A percentile compares a stretch with the other conserved stretches of the same genome.
Conservation (phyloP, 2,113 vertebrate genomes). For the Gallinago media region DNA sequence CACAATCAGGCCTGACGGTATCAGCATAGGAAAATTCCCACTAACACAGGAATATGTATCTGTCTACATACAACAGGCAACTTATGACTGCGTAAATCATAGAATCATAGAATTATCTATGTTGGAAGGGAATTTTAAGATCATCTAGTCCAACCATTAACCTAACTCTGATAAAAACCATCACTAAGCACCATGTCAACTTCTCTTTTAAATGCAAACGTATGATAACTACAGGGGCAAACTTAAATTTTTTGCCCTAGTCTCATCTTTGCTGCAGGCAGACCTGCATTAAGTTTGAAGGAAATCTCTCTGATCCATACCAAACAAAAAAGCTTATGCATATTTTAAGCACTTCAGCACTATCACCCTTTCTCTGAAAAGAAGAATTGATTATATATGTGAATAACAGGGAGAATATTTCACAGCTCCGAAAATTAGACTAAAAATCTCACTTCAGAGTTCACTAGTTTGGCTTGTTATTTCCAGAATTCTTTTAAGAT, state of each 20-base stretch:
- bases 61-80: neutral
- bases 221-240: neutral
- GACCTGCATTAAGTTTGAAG: neutral
- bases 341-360: neutral
- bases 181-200: no score
- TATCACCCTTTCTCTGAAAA: neutral
- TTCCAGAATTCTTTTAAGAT: neutral
- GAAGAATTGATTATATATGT: neutral
- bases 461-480: neutral
- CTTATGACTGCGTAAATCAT: neutral
- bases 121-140: no score
- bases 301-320: neutral
- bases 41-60: neutral
- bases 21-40: rapidly evolving
- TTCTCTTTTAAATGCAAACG: neutral
- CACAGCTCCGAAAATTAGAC: neutral
- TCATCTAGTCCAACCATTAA: no score
- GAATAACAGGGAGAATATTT: neutral
- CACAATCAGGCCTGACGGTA: neutral
- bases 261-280: neutral
- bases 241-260: neutral
- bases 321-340: neutral
- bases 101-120: no score
- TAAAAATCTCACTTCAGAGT: neutral
- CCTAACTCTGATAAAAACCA: no score